Evolutionary conservation across 2,113 vertebrate species (phyloP).

Genomic region (Galeopterus variegatus): DNA sequence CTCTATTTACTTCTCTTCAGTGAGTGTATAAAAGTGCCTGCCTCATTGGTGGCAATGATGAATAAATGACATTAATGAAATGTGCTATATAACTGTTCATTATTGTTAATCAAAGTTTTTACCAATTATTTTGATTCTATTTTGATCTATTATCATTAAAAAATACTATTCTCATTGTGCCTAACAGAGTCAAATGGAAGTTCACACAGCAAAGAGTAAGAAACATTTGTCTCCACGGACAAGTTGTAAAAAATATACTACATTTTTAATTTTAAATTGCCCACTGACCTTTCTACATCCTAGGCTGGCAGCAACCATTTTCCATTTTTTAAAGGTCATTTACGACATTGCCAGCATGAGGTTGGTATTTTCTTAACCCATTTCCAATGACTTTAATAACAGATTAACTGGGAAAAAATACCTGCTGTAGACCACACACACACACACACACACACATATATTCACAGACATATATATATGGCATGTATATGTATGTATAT

Average conservation of each 20-base stretch:
- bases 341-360: conserved; percentile 33
- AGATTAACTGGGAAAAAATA: conserved; percentile 12
- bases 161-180: conserved; percentile 4
- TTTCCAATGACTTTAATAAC: conserved; percentile 50
- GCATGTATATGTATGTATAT: not conserved
- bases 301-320: conserved; percentile 36
- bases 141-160: conserved; percentile 60
- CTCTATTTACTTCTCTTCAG: conserved; percentile 58
- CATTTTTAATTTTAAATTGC: conserved; percentile 67
- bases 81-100: not conserved
- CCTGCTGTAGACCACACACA: not conserved
- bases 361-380: conserved; percentile 50
- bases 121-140: conserved; percentile 65
- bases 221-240: conserved; percentile 35
- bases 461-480: not conserved
- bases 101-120: conserved; percentile 62
- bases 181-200: conserved; percentile 18
- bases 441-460: too few relatives aligned
- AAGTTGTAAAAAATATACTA: conserved; percentile 65
- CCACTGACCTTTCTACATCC: conserved; percentile 65
- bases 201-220: not conserved
- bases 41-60: conserved; percentile 39
- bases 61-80: conserved; percentile 73
- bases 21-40: conserved; percentile 65
- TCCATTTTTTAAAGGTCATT: conserved; percentile 65